Conservation (phyloP, 2,113 vertebrate genomes). For the Canis aureus region DNA sequence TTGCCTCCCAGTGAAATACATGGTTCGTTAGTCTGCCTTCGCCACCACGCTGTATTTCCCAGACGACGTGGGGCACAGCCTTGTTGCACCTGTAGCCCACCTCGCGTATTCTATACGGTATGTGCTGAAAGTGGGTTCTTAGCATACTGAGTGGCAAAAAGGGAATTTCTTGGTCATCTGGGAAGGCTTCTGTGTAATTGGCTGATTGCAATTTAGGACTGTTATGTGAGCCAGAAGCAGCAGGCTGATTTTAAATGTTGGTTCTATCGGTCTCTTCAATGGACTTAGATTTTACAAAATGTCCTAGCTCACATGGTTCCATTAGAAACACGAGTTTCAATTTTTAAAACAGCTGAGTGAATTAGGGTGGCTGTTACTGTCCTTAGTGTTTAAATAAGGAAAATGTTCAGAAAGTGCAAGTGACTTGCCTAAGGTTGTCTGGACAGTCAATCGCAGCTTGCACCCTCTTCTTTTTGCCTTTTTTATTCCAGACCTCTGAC, state of each 20-base stretch:
- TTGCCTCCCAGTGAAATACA: neutral
- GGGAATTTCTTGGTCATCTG: neutral
- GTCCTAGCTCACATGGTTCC: neutral
- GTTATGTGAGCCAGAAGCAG: neutral
- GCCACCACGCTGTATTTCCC: neutral
- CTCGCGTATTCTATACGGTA: neutral
- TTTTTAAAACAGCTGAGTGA: conserved; percentile 12
- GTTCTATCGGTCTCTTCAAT: neutral
- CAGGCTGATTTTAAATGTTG: neutral
- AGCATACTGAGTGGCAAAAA: neutral
- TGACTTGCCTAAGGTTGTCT: neutral
- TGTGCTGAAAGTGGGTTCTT: neutral
- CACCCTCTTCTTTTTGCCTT: neutral
- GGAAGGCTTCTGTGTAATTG: neutral
- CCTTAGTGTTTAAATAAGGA: neutral
- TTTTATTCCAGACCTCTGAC: neutral
- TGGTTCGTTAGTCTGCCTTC: neutral
- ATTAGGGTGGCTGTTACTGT: neutral
- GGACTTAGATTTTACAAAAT: neutral
- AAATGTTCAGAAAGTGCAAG: neutral
- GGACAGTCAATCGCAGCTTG: fast-evolving
- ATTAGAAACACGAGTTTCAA: neutral
- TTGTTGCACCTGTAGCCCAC: neutral
- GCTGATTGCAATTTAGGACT: neutral
- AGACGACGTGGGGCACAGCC: neutral